Evolutionary conservation across 2,888 invertebrate genomes (phyloP).

Genomic region (Baccha elongata): DNA sequence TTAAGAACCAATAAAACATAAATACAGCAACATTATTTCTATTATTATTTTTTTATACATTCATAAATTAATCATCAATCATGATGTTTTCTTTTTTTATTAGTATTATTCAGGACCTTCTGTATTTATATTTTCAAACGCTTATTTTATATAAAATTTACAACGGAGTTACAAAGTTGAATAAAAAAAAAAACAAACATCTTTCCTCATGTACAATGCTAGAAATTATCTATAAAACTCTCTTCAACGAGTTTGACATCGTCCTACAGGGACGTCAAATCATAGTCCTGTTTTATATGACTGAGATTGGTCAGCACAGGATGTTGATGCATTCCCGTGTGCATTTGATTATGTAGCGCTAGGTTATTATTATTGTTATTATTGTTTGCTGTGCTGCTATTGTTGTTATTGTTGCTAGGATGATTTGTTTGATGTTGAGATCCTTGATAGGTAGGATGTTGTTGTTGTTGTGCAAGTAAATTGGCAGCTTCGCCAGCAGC

Average conservation of each 20-base stretch:
- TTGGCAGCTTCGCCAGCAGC: slow-evolving; percentile 79
- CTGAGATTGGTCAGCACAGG: slow-evolving; percentile 80
- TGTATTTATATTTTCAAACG: slow-evolving; percentile 20
- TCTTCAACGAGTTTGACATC: slow-evolving; percentile 51
- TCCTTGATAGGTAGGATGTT: slow-evolving; percentile 84
- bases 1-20: slow-evolving; percentile 19
- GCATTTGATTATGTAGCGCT: slow-evolving; percentile 73
- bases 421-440: slow-evolving; percentile 80
- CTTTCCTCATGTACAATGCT: slow-evolving; percentile 33
- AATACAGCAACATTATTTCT: slow-evolving; percentile 59
- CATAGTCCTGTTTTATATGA: slow-evolving; percentile 93
- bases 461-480: slow-evolving; percentile 75
- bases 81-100: slow-evolving; percentile 22
- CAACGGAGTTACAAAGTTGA: slow-evolving; percentile 40
- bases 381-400: slow-evolving; percentile 57
- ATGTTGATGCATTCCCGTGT: slow-evolving; percentile 78
- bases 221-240: slow-evolving; percentile 53
- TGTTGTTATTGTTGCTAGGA: slow-evolving; percentile 80
- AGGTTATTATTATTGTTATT: slow-evolving; percentile 80
- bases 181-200: slow-evolving; percentile 22
- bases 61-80: slow-evolving; percentile 10
- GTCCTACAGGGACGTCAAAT: slow-evolving; percentile 90
- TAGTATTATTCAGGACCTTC: slow-evolving; percentile 16
- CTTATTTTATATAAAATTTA: slow-evolving; percentile 42
- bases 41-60: not conserved